These are phyloP conservation scores for Sinocyclocheilus anophthalmus DNA, from an alignment of 2,113 vertebrate genomes.

Conservation along the genomic window DNA sequence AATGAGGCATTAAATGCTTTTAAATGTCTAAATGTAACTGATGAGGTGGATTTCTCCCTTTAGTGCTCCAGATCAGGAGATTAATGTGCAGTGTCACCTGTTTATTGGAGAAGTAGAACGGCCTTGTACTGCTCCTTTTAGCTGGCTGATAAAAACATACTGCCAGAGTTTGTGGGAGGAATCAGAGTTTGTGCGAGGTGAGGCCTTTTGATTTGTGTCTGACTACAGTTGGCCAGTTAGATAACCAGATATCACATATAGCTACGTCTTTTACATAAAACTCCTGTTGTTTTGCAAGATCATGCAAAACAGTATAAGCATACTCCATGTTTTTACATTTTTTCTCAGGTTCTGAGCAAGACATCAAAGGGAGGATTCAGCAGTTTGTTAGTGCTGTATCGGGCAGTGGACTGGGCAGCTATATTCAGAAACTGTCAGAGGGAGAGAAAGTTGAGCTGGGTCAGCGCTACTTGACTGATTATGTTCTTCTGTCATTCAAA, in stretches of 20 bases:
- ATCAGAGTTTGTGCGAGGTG: constrained; percentile 72
- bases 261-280: background rate
- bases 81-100: constrained; percentile 66
- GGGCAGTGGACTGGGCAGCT: constrained; percentile 61
- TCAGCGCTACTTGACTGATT: constrained; percentile 67
- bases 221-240: background rate
- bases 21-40: background rate
- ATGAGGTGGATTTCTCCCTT: background rate
- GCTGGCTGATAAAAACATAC: constrained; percentile 69
- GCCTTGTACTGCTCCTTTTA: constrained; percentile 68
- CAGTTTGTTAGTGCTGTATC: constrained; percentile 68
- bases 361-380: constrained; percentile 58
- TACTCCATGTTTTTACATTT: background rate
- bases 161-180: constrained; percentile 74
- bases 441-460: constrained; percentile 54
- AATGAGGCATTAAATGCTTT: background rate
- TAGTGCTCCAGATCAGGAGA: constrained; percentile 67
- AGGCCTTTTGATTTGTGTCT: constrained; percentile 16
- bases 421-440: constrained; percentile 62
- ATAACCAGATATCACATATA: background rate
- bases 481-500: constrained; percentile 69
- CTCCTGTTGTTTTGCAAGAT: background rate
- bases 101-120: constrained; percentile 57
- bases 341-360: constrained; percentile 59
- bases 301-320: background rate